phyloP scores from a whole-genome alignment of 2,888 invertebrate genomes.

The Magallana nippona region DNA sequence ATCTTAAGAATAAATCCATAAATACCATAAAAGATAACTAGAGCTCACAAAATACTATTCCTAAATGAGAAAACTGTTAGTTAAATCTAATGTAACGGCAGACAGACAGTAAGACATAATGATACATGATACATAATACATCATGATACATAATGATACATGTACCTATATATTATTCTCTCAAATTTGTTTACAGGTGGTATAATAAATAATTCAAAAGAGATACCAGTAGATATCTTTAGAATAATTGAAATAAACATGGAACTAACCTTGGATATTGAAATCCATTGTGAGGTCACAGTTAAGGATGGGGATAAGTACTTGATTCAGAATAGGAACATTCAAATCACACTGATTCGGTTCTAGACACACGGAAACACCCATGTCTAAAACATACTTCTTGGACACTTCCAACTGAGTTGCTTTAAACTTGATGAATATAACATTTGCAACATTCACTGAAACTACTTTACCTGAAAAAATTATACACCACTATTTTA shows the following conservation, averaged over 20 bases:
- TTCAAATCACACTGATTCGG: conserved; percentile 39
- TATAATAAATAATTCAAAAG: too few relatives aligned
- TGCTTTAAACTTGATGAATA: conserved; percentile 41
- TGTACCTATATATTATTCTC: too few relatives aligned
- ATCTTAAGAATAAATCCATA: too few relatives aligned
- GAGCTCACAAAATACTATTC: too few relatives aligned
- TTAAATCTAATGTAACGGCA: too few relatives aligned
- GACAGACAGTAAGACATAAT: too few relatives aligned
- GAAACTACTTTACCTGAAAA: conserved; percentile 3
- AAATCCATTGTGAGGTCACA: conserved; percentile 42
- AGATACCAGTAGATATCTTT: too few relatives aligned
- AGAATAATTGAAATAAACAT: not conserved
- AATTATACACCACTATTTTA: not conserved
- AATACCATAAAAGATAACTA: too few relatives aligned
- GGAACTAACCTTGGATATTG: not conserved
- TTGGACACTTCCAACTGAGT: conserved; percentile 27
- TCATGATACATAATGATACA: too few relatives aligned
- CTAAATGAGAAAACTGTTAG: too few relatives aligned
- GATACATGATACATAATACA: too few relatives aligned
- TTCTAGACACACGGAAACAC: conserved; percentile 57
- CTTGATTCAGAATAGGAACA: conserved; percentile 38
- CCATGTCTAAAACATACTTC: conserved; percentile 54
- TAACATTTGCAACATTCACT: conserved; percentile 8
- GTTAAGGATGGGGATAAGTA: conserved; percentile 40
- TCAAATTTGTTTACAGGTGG: too few relatives aligned